Conservation (phyloP, 1,140 invertebrate genomes). For the Cyclargus thomasi region DNA sequence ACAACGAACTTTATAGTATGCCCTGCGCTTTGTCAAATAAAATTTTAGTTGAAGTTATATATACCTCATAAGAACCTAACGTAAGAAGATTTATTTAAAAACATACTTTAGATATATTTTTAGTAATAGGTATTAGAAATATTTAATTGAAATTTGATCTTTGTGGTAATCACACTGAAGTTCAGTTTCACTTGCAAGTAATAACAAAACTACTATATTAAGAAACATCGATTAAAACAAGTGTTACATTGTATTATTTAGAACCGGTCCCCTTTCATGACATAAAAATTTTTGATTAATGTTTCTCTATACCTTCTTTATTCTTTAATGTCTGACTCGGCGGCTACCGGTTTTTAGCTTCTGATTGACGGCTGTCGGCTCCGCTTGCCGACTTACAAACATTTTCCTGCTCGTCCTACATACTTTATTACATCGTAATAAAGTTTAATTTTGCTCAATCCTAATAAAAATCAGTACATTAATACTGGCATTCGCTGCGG, state of each 20-base stretch:
- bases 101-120: no score
- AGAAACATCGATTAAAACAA: neutral
- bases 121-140: no score
- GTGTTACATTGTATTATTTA: neutral
- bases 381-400: conserved; percentile 49
- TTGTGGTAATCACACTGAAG: no score
- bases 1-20: no score
- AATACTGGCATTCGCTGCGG: conserved; percentile 57
- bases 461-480: conserved; percentile 16
- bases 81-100: no score
- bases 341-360: conserved; percentile 73
- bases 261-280: neutral
- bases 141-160: no score
- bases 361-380: conserved; percentile 73
- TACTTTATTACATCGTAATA: conserved; percentile 28
- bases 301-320: conserved; percentile 36
- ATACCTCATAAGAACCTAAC: no score
- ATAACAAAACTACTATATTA: neutral
- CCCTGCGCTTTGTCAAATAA: no score
- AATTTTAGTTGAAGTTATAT: no score
- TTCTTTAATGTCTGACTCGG: conserved; percentile 63
- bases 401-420: conserved; percentile 28
- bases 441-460: conserved; percentile 32
- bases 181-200: no score
- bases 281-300: conserved; percentile 24